Evolutionary conservation across 2,888 invertebrate species (phyloP), one percentile per base, ranked within the genome.

Genomic region (Drosophila macrothrix): DNA sequence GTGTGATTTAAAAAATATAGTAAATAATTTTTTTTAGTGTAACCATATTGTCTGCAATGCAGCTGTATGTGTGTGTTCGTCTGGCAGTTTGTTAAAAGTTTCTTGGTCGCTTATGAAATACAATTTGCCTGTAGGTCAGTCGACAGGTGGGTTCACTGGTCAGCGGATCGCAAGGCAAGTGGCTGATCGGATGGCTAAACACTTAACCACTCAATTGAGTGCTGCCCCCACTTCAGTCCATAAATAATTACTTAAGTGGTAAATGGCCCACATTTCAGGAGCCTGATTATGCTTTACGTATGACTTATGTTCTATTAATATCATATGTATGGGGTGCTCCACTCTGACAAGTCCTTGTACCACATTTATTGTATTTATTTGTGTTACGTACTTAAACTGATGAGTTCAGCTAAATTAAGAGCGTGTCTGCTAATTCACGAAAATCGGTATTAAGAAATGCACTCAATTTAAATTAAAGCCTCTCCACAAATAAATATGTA

Each of bases 191-290:
- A 43, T 58, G 52, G 62, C 12, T 39, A 37, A 58, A 37, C 73
- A 61, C 31, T 78, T 50, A 35, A n/a, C 37, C 56, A 65, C 50
- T 59, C 75, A 46, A 54, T 78, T 66, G 79, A 74, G 64, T 35
- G 19, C 16, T 25, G 35, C n/a, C 22, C 9, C 56, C 56, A 53
- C 58, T 53, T 37, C 4, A 25, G 59, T 35, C 28, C 33, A 49
- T 60, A 67, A 65, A 80, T 65, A 76, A 67, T 67, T 65, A 59
- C 59, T 43, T 56, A 59, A 71, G 55, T 67, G 67, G 58, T 49
- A 37, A 67, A 67, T 58, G 39, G 33, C 52, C 60, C 61, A 19
- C 31, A 50, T 53, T 62, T 71, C 5, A 56, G 14, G 22, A 16
- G 19, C 65, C 43, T 52, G 46, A 39, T 28, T 63, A 54, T 46